phyloP scores from a whole-genome alignment of 2,888 invertebrate species.

The Heliconius sara region DNA sequence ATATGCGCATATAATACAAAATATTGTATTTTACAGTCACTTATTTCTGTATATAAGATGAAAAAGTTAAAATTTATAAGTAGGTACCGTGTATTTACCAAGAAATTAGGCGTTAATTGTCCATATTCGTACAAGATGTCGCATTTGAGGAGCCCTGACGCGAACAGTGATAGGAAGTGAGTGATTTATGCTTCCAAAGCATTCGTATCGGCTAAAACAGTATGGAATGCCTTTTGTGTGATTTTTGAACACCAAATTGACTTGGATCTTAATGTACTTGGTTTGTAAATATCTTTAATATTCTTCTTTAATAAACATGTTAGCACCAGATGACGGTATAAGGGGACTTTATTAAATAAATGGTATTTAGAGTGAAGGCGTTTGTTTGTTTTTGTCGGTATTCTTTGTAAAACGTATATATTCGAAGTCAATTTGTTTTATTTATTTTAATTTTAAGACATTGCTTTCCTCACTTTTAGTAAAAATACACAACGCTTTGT shows the following conservation, averaged over 20 bases:
- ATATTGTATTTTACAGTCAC: too few species aligned
- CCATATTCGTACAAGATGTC: neutral
- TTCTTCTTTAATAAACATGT: slow-evolving; percentile 11
- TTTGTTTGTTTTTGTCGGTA: neutral
- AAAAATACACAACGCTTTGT: too few species aligned
- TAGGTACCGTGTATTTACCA: neutral
- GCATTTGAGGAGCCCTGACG: slow-evolving; percentile 19
- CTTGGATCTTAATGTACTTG: slow-evolving; percentile 29
- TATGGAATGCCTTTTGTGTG: slow-evolving; percentile 37
- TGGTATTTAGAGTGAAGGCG: slow-evolving; percentile 5
- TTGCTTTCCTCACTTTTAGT: too few species aligned
- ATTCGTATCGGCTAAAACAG: slow-evolving; percentile 43
- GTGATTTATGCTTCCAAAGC: slow-evolving; percentile 63
- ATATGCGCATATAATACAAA: too few species aligned
- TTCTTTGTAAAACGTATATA: neutral
- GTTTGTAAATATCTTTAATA: slow-evolving; percentile 3
- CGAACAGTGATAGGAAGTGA: slow-evolving; percentile 72
- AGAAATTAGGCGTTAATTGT: neutral
- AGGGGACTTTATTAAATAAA: neutral
- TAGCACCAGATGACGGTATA: neutral
- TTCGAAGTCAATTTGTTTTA: too few species aligned
- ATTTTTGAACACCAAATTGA: slow-evolving; percentile 28
- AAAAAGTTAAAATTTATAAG: too few species aligned
- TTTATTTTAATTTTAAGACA: neutral
- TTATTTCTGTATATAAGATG: too few species aligned